Evolutionary conservation across 2,113 vertebrate genomes (phyloP).

Genomic region (Lepidothrix coronata): DNA sequence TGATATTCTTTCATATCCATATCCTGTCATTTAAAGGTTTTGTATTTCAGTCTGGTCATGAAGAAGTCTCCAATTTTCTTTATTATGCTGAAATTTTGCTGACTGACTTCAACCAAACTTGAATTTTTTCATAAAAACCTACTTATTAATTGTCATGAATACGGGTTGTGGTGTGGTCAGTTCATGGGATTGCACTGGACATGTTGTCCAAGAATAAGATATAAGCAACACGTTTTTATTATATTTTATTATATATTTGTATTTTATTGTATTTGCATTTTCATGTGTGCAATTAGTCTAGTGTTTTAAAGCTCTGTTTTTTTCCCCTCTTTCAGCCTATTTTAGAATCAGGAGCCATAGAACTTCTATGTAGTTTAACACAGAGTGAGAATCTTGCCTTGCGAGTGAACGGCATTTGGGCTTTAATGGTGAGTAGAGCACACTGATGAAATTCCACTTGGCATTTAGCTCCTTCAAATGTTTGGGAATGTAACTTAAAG

Average conservation of each 20-base stretch:
- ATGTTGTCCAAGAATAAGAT: not conserved
- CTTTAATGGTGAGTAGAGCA: constrained; percentile 89
- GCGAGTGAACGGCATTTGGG: constrained; percentile 98
- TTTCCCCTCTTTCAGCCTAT: constrained; percentile 82
- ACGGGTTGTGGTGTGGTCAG: not conserved
- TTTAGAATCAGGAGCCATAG: constrained; percentile 96
- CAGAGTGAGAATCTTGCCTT: constrained; percentile 96
- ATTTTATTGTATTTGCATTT: not conserved
- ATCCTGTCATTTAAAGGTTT: not conserved
- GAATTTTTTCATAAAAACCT: not conserved
- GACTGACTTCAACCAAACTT: not conserved
- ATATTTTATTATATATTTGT: too few relatives aligned
- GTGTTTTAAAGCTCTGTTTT: not conserved
- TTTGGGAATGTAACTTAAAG: not conserved
- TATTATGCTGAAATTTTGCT: not conserved
- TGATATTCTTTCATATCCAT: not conserved
- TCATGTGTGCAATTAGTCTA: not conserved
- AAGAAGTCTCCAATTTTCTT: not conserved
- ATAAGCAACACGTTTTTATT: not conserved
- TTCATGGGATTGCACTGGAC: not conserved
- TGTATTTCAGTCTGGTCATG: not conserved
- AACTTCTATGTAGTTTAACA: constrained; percentile 96
- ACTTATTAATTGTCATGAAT: not conserved
- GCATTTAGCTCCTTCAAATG: not conserved
- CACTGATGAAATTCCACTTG: not conserved